A percentile compares a stretch with the other conserved stretches of the same genome.
Evolutionary conservation across 2,113 vertebrate genomes (phyloP).

Genomic region (Phasianus colchicus): DNA sequence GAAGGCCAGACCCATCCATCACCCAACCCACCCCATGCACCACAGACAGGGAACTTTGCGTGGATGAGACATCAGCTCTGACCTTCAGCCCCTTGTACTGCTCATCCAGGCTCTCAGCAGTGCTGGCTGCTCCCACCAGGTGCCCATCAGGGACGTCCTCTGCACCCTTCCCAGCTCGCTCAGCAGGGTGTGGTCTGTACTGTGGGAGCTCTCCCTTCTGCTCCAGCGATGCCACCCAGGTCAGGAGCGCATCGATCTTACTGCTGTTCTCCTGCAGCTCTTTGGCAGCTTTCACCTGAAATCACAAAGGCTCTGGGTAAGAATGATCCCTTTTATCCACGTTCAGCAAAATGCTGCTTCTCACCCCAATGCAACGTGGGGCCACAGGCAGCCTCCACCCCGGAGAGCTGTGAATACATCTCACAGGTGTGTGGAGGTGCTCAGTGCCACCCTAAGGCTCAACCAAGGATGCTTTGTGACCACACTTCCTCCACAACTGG

Average conservation of each 20-base stretch:
- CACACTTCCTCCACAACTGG: background rate
- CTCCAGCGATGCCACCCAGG: constrained; percentile 74
- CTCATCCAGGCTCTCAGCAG: constrained; percentile 75
- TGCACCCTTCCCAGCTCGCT: background rate
- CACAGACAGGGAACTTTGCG: background rate
- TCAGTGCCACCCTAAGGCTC: fast-evolving
- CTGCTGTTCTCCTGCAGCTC: constrained; percentile 89
- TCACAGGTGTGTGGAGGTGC: background rate
- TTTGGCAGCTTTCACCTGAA: constrained; percentile 90
- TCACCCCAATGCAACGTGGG: background rate
- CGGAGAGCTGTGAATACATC: background rate
- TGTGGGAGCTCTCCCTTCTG: constrained; percentile 4
- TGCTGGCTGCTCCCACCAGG: background rate
- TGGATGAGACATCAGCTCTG: background rate
- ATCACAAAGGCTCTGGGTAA: constrained; percentile 21
- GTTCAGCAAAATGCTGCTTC: background rate
- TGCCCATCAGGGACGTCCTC: constrained; percentile 36
- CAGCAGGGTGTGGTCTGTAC: background rate
- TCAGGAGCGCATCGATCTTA: constrained; percentile 88
- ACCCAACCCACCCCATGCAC: fast-evolving
- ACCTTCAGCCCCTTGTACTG: constrained; percentile 89
- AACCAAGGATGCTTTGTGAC: background rate
- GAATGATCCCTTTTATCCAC: fast-evolving
- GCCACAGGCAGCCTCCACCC: fast-evolving
- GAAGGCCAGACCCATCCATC: background rate